Percentiles rank a stretch among this genome's conserved stretches.
Conservation (phyloP, 2,797 vertebrate genomes). For the Thripadectes ignobilis region DNA sequence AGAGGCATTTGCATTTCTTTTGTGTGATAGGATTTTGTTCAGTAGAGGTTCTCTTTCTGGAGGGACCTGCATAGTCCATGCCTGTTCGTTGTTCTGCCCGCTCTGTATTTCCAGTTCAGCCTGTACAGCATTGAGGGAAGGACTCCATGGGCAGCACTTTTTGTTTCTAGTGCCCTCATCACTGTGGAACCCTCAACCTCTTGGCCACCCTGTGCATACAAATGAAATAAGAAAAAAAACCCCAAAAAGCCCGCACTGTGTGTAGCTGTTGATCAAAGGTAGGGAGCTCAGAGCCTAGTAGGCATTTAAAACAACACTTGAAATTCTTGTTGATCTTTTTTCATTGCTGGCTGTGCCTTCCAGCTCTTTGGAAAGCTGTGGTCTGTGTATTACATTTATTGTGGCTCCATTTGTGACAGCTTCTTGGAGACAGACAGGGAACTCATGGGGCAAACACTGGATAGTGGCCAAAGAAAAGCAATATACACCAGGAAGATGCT, state of each 20-base stretch:
- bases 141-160: not conserved
- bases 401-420: constrained; percentile 56
- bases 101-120: not conserved
- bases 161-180: not conserved
- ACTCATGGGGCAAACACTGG: constrained; percentile 41
- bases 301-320: constrained; percentile 31
- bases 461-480: constrained; percentile 46
- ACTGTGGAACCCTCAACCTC: not conserved
- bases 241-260: not conserved
- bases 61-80: not conserved
- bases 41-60: not conserved
- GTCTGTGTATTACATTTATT: constrained; percentile 34
- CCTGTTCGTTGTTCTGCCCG: not conserved
- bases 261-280: constrained; percentile 17
- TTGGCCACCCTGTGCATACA: not conserved
- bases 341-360: constrained; percentile 37
- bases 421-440: constrained; percentile 51
- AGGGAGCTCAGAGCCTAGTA: not conserved
- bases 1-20: not conserved
- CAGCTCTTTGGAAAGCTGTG: constrained; percentile 37
- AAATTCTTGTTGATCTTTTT: constrained; percentile 49
- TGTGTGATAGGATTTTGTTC: not conserved
- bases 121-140: not conserved
- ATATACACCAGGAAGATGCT: not conserved
- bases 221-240: not conserved